A percentile compares a stretch with the other conserved stretches of the same genome.
Conservation (phyloP, 37 sponge, comb jelly and placozoan genomes). For the Mnemiopsis leidyi region DNA sequence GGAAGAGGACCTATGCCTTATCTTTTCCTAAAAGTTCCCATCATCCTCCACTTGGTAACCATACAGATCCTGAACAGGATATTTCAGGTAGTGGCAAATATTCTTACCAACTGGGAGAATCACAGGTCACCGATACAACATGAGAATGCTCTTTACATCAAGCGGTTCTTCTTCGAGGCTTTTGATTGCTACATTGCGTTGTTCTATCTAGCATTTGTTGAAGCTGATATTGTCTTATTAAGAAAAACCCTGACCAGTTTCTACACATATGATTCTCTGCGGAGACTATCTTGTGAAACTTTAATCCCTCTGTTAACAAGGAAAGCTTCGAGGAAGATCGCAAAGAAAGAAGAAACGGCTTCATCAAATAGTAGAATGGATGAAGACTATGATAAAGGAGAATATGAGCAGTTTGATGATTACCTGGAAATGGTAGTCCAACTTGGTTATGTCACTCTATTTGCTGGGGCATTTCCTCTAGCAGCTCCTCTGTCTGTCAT, state of each 20-base stretch:
- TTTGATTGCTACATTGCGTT: slow-evolving; percentile 82
- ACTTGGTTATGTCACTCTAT: slow-evolving; percentile 86
- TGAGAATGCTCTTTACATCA: slow-evolving; percentile 73
- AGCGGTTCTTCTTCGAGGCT: slow-evolving; percentile 80
- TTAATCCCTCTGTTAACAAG: slow-evolving; percentile 68
- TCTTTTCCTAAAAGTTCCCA: neutral
- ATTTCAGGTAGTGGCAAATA: neutral
- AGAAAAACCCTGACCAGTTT: slow-evolving; percentile 73
- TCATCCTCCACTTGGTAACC: neutral
- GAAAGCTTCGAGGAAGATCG: neutral
- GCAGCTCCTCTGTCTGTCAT: slow-evolving; percentile 71
- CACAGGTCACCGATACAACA: slow-evolving; percentile 3
- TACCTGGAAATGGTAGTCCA: slow-evolving; percentile 88
- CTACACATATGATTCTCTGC: slow-evolving; percentile 74
- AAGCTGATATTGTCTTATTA: slow-evolving; percentile 73
- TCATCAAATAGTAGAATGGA: neutral
- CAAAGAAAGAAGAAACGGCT: neutral
- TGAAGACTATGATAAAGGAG: slow-evolving; percentile 15
- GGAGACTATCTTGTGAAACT: slow-evolving; percentile 72
- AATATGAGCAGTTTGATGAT: slow-evolving; percentile 86
- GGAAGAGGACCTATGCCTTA: neutral
- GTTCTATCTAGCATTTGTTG: slow-evolving; percentile 84
- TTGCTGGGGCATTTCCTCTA: slow-evolving; percentile 81
- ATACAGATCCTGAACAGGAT: slow-evolving; percentile 9
- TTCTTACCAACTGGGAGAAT: neutral